phyloP scores from a whole-genome alignment of 2,888 invertebrate species.

The Pantelozetes paolii region DNA sequence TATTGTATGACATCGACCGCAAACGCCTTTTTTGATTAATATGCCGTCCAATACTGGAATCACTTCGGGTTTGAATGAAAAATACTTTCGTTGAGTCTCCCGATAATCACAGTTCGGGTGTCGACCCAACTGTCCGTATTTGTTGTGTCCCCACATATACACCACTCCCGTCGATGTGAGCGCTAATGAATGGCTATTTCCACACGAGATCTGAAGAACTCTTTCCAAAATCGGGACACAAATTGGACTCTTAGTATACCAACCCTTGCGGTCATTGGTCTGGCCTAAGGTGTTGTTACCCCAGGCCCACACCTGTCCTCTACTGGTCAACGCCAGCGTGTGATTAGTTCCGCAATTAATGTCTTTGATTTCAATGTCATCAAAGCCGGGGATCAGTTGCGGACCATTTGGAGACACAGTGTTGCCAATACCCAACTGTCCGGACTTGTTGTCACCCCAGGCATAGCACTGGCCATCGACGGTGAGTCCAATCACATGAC shows the following conservation, averaged over 20 bases:
- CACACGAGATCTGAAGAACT: background rate
- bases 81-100: background rate
- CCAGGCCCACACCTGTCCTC: background rate
- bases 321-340: background rate
- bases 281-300: background rate
- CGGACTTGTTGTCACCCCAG: conserved; percentile 37
- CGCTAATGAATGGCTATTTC: background rate
- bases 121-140: background rate
- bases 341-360: background rate
- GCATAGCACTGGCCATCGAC: background rate
- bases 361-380: background rate
- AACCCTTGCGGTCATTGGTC: background rate
- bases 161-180: background rate
- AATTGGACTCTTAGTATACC: background rate
- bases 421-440: conserved; percentile 28
- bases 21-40: background rate
- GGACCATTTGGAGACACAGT: background rate
- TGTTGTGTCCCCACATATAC: background rate
- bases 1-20: background rate
- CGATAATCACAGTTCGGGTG: background rate
- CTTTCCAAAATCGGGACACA: background rate
- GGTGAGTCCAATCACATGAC: background rate
- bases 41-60: background rate
- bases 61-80: background rate
- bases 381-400: background rate